Evolutionary conservation across 2,888 invertebrate genomes (phyloP), one percentile per base, ranked within the genome.

Genomic region (Drosophila koepferae): DNA sequence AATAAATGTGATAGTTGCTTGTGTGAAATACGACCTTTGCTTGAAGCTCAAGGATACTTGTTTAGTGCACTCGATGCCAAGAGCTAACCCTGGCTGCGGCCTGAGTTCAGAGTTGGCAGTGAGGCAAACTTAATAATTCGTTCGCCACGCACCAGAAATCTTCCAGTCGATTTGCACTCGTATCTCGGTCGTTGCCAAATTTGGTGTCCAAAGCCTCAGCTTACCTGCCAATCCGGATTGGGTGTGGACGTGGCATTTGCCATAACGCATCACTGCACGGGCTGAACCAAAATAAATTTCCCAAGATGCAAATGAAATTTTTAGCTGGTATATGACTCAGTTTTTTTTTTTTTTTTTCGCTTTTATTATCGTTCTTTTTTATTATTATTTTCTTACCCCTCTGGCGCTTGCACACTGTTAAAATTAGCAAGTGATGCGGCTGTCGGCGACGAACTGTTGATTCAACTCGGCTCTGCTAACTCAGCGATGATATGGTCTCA

Each of bases 191-290:
- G 66, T 55, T 78, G 84, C 75, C 86, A 83, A 87, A 79, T 69
- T 72, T 51, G 44, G 20, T 53, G 23, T 53, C 28, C 20, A 28
- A 51, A 60, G 64, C 34, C 53, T 18, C n/a, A 60, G 63, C 59
- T 80, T 62, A 75, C 66, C 80, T 75, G 71, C 23, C 9, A 56
- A 56, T 54, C 60, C 20, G 23, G 31, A 18, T 54, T 28, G 43
- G 49, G 40, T 18, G 58, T 56, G 61, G 18, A 9, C 44, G 59
- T 67, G 53, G 38, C 69, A 46, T 64, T 73, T 77, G 63, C 72
- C 75, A 81, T 84, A 84, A 89, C 85, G 85, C 87, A 86, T 89
- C 85, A 86, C 63, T 86, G 73, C 80, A 62, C 87, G 75, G 43
- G 71, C 70, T 81, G 82, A 85, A 80, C 85, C 63, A 89, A 86